Evolutionary conservation across 2,113 vertebrate species (phyloP).

Genomic region (Danionella cerebrum): DNA sequence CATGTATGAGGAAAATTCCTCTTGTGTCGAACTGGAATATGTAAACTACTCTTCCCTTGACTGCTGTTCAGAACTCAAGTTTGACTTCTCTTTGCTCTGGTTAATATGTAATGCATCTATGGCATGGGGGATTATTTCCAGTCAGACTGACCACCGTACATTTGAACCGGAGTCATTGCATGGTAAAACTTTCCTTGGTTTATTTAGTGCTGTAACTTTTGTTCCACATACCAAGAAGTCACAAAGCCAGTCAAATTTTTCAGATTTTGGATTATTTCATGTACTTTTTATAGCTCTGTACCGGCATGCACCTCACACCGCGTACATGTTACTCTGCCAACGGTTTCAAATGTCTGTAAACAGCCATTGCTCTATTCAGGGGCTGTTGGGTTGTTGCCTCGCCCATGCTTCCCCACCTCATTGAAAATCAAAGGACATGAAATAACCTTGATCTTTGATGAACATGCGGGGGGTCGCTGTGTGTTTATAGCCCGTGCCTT

Average conservation of each 20-base stretch:
- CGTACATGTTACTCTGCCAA: neutral
- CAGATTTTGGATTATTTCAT: neutral
- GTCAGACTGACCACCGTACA: neutral
- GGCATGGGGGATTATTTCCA: constrained; percentile 17
- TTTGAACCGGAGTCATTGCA: neutral
- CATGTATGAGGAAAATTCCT: neutral
- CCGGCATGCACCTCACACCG: constrained; percentile 28
- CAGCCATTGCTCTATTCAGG: constrained; percentile 38
- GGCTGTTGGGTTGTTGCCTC: constrained; percentile 38
- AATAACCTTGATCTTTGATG: constrained; percentile 48
- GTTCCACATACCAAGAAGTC: neutral
- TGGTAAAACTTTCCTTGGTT: neutral
- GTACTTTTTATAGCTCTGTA: neutral
- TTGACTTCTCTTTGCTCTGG: neutral
- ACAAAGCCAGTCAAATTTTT: too few species aligned
- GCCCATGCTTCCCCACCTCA: constrained; percentile 11
- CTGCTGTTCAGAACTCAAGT: constrained; percentile 4
- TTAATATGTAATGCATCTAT: constrained; percentile 24
- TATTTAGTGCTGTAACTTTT: neutral
- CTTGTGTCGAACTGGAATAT: neutral
- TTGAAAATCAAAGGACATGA: constrained; percentile 36
- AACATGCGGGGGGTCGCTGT: neutral
- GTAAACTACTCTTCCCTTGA: neutral
- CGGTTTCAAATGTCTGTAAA: constrained; percentile 42
- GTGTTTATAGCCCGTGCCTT: neutral